Percentiles rank a stretch among this genome's conserved stretches.
phyloP scores from a whole-genome alignment of 2,888 invertebrate genomes.

The Ctenicera cuprea region DNA sequence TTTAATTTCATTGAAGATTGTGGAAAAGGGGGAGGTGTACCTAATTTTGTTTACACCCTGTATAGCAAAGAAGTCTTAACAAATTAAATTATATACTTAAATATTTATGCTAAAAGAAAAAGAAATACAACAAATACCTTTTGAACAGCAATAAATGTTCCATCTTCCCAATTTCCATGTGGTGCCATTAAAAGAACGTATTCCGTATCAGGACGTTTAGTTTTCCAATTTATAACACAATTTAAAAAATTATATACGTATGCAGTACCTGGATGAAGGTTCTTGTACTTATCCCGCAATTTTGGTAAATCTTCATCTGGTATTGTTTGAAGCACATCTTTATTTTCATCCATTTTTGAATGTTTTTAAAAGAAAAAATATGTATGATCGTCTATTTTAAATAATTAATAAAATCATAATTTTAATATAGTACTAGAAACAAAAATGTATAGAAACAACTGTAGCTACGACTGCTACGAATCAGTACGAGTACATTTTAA shows the following conservation, averaged over 20 bases:
- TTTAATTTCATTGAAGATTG: too few species aligned
- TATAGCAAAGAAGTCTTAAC: too few species aligned
- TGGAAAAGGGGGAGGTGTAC: too few species aligned
- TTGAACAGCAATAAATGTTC: constrained; percentile 32
- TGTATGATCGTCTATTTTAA: not conserved
- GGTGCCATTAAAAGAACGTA: constrained; percentile 20
- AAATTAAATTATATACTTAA: too few species aligned
- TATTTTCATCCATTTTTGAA: not conserved
- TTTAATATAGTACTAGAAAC: not conserved
- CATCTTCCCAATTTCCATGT: constrained; percentile 29
- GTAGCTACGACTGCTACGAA: too few species aligned
- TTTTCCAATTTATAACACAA: constrained; percentile 68
- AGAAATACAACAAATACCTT: too few species aligned
- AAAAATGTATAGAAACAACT: too few species aligned
- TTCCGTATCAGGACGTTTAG: constrained; percentile 54
- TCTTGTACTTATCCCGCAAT: constrained; percentile 62
- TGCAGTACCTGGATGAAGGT: constrained; percentile 57
- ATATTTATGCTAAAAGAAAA: too few species aligned
- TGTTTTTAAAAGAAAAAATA: not conserved
- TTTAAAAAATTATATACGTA: constrained; percentile 69
- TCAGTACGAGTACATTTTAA: too few species aligned
- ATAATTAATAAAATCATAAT: not conserved
- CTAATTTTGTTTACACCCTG: too few species aligned
- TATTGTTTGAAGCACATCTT: constrained; percentile 3
- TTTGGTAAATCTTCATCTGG: constrained; percentile 62